Evolutionary conservation across 2,113 vertebrate species (phyloP).

Genomic region (Mugil cephalus): DNA sequence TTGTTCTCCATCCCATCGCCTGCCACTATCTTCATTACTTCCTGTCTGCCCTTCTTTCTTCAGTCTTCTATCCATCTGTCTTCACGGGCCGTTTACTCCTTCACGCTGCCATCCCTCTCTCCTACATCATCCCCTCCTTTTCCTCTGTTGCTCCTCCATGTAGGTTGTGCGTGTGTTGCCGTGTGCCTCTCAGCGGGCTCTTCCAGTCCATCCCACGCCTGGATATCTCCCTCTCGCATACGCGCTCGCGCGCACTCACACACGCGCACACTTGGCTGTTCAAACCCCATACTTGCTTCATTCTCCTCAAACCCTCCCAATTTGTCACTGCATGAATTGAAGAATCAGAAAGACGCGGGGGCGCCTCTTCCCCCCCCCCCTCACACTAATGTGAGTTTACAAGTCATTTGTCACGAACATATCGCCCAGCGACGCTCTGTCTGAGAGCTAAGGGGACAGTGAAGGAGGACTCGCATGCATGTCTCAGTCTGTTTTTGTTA

Average conservation of each 20-base stretch:
- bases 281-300: neutral
- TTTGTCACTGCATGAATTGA: slow-evolving; percentile 65
- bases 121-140: slow-evolving; percentile 14
- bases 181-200: slow-evolving; percentile 6
- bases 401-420: slow-evolving; percentile 75
- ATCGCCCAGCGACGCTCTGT: slow-evolving; percentile 47
- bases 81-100: neutral
- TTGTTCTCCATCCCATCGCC: slow-evolving; percentile 11
- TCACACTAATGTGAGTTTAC: slow-evolving; percentile 78
- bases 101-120: slow-evolving; percentile 18
- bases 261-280: neutral
- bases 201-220: slow-evolving; percentile 5
- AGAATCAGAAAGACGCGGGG: slow-evolving; percentile 46
- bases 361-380: slow-evolving; percentile 23
- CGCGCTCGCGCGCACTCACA: neutral
- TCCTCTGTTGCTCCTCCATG: neutral
- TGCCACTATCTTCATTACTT: slow-evolving; percentile 17
- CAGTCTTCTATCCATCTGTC: slow-evolving; percentile 33
- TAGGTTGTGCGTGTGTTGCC: slow-evolving; percentile 10
- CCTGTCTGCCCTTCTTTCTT: slow-evolving; percentile 11
- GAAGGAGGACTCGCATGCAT: neutral
- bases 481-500: neutral
- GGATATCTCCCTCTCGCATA: neutral
- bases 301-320: slow-evolving; percentile 12
- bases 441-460: slow-evolving; percentile 32